These are phyloP conservation scores for Papilio protenor DNA, from an alignment of 2,888 invertebrate genomes.

Conservation along the genomic window DNA sequence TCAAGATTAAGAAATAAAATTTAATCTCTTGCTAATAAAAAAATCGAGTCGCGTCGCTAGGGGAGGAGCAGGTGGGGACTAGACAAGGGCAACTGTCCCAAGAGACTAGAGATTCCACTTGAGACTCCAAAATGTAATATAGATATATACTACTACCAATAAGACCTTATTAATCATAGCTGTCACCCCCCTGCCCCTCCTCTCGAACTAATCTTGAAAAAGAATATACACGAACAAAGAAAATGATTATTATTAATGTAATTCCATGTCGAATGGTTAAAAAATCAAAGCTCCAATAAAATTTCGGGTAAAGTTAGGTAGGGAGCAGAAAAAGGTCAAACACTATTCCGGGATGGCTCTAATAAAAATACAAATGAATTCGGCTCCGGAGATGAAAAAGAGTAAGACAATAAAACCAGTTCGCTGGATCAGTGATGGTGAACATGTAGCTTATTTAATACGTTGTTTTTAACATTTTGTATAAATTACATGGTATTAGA, in stretches of 20 bases:
- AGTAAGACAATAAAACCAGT: constrained; percentile 15
- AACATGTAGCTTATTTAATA: not conserved
- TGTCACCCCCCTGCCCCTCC: too few relatives aligned
- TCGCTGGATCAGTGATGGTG: not conserved
- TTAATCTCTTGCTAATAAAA: not conserved
- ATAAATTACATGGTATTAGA: not conserved
- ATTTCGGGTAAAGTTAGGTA: constrained; percentile 7
- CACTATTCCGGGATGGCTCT: constrained; percentile 17
- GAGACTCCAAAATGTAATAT: too few relatives aligned
- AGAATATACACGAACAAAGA: too few relatives aligned
- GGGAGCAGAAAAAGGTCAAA: constrained; percentile 15
- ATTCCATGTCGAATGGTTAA: constrained; percentile 9
- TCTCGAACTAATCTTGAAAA: too few relatives aligned
- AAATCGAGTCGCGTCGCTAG: not conserved
- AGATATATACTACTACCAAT: too few relatives aligned
- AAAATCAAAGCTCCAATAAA: constrained; percentile 25
- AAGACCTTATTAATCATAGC: too few relatives aligned
- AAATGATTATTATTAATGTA: not conserved
- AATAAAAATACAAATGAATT: constrained; percentile 29
- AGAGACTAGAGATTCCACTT: too few relatives aligned
- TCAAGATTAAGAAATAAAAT: not conserved
- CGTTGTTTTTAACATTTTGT: not conserved
- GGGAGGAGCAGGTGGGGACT: too few relatives aligned
- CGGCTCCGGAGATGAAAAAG: constrained; percentile 10
- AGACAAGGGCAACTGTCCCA: too few relatives aligned